Conservation (phyloP, 2,888 invertebrate genomes). For the Drosophila ustulata region DNA sequence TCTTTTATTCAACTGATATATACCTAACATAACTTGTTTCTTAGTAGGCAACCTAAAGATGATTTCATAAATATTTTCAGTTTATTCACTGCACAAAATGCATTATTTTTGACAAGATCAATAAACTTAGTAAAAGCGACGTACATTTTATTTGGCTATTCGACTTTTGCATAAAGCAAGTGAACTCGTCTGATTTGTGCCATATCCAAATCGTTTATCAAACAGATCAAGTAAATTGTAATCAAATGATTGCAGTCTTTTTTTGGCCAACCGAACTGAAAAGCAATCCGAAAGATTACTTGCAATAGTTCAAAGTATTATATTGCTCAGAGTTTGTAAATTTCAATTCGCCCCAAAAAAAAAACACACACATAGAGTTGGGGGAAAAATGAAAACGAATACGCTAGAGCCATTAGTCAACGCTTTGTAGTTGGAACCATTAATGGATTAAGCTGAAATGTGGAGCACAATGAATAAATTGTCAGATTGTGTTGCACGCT, state of each 20-base stretch:
- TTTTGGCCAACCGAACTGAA: slow-evolving; percentile 5
- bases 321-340: slow-evolving; percentile 10
- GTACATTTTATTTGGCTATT: not conserved
- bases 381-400: not conserved
- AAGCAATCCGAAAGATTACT: slow-evolving; percentile 39
- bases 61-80: too few species aligned
- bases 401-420: slow-evolving; percentile 54
- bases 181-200: not conserved
- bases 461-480: slow-evolving; percentile 74
- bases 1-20: too few species aligned
- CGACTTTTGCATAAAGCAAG: not conserved
- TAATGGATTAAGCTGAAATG: slow-evolving; percentile 61
- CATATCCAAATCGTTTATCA: slow-evolving; percentile 1
- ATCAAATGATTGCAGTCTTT: slow-evolving; percentile 36
- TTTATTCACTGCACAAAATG: not conserved
- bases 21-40: too few species aligned
- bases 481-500: slow-evolving; percentile 61
- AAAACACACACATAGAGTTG: not conserved
- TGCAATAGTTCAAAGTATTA: slow-evolving; percentile 25
- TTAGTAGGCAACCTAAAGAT: too few species aligned
- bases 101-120: not conserved
- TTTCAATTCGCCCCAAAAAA: not conserved
- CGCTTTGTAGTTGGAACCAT: slow-evolving; percentile 62
- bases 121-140: not conserved
- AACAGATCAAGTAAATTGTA: slow-evolving; percentile 20